Percentiles rank a stretch among this genome's conserved stretches.
phyloP scores from a whole-genome alignment of 64 coral and sea anemone genomes.

The Acropora tenuis region DNA sequence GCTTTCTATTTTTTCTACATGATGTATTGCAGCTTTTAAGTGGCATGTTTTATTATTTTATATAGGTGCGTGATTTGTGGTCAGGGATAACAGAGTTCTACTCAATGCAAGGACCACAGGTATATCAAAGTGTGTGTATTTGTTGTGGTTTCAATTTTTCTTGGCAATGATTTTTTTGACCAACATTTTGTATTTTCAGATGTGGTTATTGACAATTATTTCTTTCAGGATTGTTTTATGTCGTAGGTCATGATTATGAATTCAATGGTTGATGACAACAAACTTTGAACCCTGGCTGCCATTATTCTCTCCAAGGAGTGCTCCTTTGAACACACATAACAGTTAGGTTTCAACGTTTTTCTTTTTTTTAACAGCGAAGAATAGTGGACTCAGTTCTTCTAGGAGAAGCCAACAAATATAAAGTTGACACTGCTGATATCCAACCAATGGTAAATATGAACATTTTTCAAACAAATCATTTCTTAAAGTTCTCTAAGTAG shows the following conservation, averaged over 20 bases:
- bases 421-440: constrained; percentile 56
- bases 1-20: too few relatives aligned
- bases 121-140: background rate
- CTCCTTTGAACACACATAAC: background rate
- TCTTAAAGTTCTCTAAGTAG: background rate
- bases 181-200: too few relatives aligned
- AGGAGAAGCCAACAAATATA: constrained; percentile 56
- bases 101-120: constrained; percentile 49
- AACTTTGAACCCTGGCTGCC: too few relatives aligned
- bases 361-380: constrained; percentile 22
- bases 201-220: too few relatives aligned
- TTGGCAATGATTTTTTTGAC: background rate
- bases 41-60: background rate
- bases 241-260: too few relatives aligned
- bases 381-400: constrained; percentile 54
- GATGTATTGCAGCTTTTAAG: too few relatives aligned
- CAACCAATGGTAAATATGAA: constrained; percentile 39
- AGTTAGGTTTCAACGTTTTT: background rate
- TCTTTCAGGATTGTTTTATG: too few relatives aligned
- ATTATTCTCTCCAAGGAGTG: background rate
- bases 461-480: background rate
- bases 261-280: too few relatives aligned
- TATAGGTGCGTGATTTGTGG: constrained; percentile 85
- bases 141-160: background rate
- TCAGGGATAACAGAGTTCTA: constrained; percentile 68